phyloP scores from a whole-genome alignment of 2,888 invertebrate species.

The Lasioglossum oenotherae region DNA sequence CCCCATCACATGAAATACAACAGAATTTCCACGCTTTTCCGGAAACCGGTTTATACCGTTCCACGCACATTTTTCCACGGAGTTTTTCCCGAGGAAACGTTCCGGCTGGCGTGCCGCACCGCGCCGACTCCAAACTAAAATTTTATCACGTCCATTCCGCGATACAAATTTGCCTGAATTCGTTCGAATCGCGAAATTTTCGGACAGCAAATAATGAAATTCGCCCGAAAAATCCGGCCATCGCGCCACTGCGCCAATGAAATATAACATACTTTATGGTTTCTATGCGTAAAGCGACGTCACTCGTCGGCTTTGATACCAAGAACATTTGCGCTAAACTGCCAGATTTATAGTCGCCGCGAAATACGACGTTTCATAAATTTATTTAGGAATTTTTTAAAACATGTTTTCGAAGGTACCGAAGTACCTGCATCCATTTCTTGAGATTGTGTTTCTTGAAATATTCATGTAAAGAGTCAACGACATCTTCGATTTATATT shows the following conservation, averaged over 20 bases:
- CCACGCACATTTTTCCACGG: not conserved
- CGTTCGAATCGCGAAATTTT: slow-evolving; percentile 1
- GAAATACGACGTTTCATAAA: not conserved
- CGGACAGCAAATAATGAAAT: not conserved
- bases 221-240: not conserved
- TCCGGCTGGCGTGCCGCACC: not conserved
- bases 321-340: not conserved
- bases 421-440: no score
- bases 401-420: no score
- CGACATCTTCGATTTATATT: no score
- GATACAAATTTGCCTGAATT: slow-evolving; percentile 14
- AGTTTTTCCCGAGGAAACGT: not conserved
- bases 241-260: not conserved
- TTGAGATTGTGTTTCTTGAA: no score
- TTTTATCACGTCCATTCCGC: not conserved
- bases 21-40: slow-evolving; percentile 5
- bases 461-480: no score
- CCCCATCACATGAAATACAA: slow-evolving; percentile 2
- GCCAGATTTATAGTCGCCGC: not conserved
- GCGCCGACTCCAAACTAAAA: not conserved
- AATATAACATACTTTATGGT: not conserved
- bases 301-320: not conserved
- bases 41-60: slow-evolving; percentile 1
- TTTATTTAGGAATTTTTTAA: no score
- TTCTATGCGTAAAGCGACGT: not conserved